phyloP scores from a whole-genome alignment of 2,113 vertebrate genomes.

The Collichthys lucidus region DNA sequence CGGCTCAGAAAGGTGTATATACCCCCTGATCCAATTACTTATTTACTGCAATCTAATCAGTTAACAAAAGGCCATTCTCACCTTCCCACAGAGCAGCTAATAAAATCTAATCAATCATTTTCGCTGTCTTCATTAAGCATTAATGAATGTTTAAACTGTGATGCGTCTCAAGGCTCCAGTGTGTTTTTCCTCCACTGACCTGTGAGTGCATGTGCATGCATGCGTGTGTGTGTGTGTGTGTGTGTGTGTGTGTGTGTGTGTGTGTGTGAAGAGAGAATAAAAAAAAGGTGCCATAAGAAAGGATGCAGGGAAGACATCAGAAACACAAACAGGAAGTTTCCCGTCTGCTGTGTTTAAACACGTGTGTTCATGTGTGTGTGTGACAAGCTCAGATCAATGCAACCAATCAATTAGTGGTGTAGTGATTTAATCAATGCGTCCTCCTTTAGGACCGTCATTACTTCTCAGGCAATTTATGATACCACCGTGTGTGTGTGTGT shows the following conservation, averaged over 20 bases:
- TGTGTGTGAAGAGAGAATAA: background rate
- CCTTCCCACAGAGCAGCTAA: conserved; percentile 65
- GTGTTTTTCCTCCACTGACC: conserved; percentile 31
- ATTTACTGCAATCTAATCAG: conserved; percentile 70
- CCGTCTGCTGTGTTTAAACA: background rate
- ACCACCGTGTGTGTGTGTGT: background rate
- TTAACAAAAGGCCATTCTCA: conserved; percentile 71
- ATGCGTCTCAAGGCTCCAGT: conserved; percentile 33
- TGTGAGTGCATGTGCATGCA: conserved; percentile 6
- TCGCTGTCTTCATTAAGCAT: conserved; percentile 68
- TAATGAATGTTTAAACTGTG: conserved; percentile 69
- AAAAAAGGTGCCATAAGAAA: background rate
- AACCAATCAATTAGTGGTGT: conserved; percentile 64
- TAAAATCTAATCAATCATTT: conserved; percentile 73
- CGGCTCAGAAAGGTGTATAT: conserved; percentile 26
- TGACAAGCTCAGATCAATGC: conserved; percentile 52
- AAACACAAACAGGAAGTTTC: background rate
- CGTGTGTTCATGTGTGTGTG: conserved; percentile 14
- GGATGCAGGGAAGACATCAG: background rate
- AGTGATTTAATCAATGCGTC: conserved; percentile 69
- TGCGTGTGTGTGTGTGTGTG: background rate
- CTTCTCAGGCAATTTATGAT: conserved; percentile 44
- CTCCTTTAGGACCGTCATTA: conserved; percentile 39
- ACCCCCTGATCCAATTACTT: conserved; percentile 56
- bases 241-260: conserved; percentile 14